Evolutionary conservation across 2,113 vertebrate genomes (phyloP).

Genomic region (Nothoprocta perdicaria): DNA sequence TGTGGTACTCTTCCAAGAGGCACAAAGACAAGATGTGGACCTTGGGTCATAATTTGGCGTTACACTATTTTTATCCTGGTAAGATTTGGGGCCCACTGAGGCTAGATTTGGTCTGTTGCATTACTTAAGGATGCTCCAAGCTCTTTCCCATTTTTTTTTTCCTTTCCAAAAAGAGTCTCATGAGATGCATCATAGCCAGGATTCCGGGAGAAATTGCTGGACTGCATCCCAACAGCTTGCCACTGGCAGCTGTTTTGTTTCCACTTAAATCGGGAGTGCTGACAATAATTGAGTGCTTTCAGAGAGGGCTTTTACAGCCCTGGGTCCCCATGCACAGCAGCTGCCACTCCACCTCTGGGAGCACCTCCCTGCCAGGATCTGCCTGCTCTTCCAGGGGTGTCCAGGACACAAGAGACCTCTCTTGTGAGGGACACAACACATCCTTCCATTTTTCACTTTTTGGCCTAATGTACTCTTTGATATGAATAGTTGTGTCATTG

Average conservation of each 20-base stretch:
- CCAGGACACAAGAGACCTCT: accelerated
- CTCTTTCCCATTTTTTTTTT: neutral
- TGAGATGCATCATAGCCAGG: neutral
- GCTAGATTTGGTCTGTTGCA: neutral
- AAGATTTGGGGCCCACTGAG: neutral
- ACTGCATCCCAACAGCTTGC: neutral
- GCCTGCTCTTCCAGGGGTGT: neutral
- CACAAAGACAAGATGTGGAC: neutral
- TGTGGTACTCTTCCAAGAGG: neutral
- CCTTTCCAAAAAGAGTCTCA: neutral
- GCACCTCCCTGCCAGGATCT: neutral
- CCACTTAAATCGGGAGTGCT: neutral
- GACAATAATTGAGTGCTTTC: neutral
- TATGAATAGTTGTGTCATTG: neutral
- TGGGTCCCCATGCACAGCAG: neutral
- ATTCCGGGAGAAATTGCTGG: neutral
- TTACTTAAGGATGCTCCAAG: neutral
- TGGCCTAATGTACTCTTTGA: neutral
- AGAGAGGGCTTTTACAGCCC: neutral
- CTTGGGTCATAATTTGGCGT: neutral
- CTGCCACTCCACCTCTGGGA: neutral
- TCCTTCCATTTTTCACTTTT: neutral
- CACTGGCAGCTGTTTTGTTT: neutral
- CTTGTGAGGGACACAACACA: neutral
- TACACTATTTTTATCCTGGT: neutral